Conservation (phyloP, 1,140 invertebrate species). For the Eurosta solidaginis region DNA sequence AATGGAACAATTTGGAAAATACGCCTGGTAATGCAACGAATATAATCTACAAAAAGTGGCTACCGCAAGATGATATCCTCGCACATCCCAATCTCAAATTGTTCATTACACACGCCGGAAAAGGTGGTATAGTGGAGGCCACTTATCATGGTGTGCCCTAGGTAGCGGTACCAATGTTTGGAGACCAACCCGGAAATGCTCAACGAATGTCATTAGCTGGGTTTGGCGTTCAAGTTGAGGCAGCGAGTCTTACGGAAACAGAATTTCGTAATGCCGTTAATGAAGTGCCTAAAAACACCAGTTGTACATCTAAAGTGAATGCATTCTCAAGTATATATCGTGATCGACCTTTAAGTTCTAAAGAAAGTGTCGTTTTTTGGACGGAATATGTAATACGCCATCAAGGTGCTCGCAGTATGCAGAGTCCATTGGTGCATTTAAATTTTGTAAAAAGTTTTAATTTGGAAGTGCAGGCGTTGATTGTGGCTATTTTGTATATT, state of each 20-base stretch:
- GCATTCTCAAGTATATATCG: slow-evolving; percentile 49
- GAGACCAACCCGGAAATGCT: slow-evolving; percentile 67
- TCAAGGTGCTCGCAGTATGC: slow-evolving; percentile 60
- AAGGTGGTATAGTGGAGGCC: slow-evolving; percentile 72
- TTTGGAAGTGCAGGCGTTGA: too few relatives aligned
- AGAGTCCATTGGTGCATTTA: slow-evolving; percentile 54
- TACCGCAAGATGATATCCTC: slow-evolving; percentile 72
- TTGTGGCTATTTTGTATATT: too few relatives aligned
- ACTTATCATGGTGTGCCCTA: slow-evolving; percentile 73
- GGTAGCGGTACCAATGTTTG: slow-evolving; percentile 71
- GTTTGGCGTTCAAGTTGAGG: slow-evolving; percentile 60
- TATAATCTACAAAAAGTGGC: slow-evolving; percentile 69
- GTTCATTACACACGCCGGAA: slow-evolving; percentile 76
- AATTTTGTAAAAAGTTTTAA: too few relatives aligned
- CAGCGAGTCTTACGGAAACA: slow-evolving; percentile 53
- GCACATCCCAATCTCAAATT: slow-evolving; percentile 71
- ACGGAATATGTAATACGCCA: slow-evolving; percentile 59
- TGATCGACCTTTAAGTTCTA: slow-evolving; percentile 49
- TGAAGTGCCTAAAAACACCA: slow-evolving; percentile 47
- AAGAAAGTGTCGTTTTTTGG: slow-evolving; percentile 51
- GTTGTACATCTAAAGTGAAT: slow-evolving; percentile 42
- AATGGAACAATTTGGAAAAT: slow-evolving; percentile 64
- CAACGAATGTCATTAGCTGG: slow-evolving; percentile 60
- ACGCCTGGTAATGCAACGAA: slow-evolving; percentile 65
- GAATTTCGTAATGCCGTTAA: slow-evolving; percentile 43